Evolutionary conservation across 2,113 vertebrate species (phyloP), one percentile per base, ranked within the genome.

Genomic region (Pygoscelis antarcticus): DNA sequence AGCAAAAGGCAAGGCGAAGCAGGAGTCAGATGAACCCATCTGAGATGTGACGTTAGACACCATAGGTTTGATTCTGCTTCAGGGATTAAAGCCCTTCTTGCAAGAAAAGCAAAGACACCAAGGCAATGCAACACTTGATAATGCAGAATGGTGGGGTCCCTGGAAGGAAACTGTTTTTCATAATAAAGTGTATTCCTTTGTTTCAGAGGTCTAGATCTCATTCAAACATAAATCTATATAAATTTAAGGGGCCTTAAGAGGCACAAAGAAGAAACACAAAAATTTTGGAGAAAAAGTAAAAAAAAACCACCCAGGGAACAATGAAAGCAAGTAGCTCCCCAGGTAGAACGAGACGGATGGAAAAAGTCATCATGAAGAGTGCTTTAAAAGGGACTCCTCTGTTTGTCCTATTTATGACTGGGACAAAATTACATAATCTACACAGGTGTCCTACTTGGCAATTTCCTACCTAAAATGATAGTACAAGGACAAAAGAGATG

Each of bases 391-490:
- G 52, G 57, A 89, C 47, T 89, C 15, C 55, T 60, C 11, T 89
- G 29, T 96, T 93, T 79, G 95, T 68, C 90, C 95, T 91, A 95
- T 92, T 97, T 97, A 87, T 85, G 93, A 80, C 77, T 89, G 78
- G 47, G 58, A 94, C 32, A 70, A 96, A 95, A 96, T 94, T 94
- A 94, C 5, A 30, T 96, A 93, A 96, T 74, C 40, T 54, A 72
- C 34, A 72, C 70, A 87, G 65, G 47, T 91, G 91, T 61, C 84
- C 95, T 93, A 94, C 92, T 92, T 97, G 81, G 52, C 81, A 87
- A 29, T 62, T 91, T 72, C 84, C 51, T 95, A 55, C 58, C 78
- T 94, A 79, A 76, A 94, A 89, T 65, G 77, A 79, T n/a, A 89
- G 46, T 51, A 62, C 77, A 96, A 93, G 77, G 91, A 87, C 93